Base-by-base conservation (phyloP, 2,888 invertebrate genomes). In the Cecidostiba fungosa region DNA sequence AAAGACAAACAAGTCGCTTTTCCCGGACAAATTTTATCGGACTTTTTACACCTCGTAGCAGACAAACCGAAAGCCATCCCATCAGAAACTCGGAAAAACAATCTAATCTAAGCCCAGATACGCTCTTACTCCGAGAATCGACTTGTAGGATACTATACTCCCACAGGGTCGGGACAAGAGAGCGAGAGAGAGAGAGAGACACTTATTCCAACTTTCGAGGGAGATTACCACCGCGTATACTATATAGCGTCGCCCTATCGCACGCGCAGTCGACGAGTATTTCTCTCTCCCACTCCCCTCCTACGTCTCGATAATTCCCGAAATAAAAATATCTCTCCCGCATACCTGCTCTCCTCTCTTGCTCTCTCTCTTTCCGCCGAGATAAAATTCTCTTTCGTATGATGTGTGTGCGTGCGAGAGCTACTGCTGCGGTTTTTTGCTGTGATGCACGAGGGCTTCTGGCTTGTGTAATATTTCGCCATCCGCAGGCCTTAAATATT, bases 261-360 rank as follows among this genome's bases (percentile, higher is more conserved):
- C 26, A 8, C 10, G 29, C 36, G 32, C 23, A 76, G 76, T 82
- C 76, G 43, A 47, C 29, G 32, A 32, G 29, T 29, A 39, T 36
- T 32, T 29, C 62, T 74, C 47, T 32, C 62, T 50, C 47, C 36
- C 59, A 19, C 19, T 73, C 10, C 59, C 36, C 6, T 19, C 23
- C 16, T 16, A 23, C 19, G 50, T 19, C 83, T 72, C 72, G 72
- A 77, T 83, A 83, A 84, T 73, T 78, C 78, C 47, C 62, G 62
- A 84, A 84, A 84, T 84, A 84, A 84, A 84, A 78, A 78, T 84
- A 77, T 77, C 82, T 82, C 66, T 16, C 50, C 32, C 43, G 73
- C 39, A 62, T 78, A 84, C 79, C 66, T 84, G 78, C 43, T 39
- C 36, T 39, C 66, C 78, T 70, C 62, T 77, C 59, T 50, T 47